Percentiles rank a stretch among this genome's conserved stretches.
Evolutionary conservation across 2,113 vertebrate genomes (phyloP).

Genomic region (Triplophysa tibetana): DNA sequence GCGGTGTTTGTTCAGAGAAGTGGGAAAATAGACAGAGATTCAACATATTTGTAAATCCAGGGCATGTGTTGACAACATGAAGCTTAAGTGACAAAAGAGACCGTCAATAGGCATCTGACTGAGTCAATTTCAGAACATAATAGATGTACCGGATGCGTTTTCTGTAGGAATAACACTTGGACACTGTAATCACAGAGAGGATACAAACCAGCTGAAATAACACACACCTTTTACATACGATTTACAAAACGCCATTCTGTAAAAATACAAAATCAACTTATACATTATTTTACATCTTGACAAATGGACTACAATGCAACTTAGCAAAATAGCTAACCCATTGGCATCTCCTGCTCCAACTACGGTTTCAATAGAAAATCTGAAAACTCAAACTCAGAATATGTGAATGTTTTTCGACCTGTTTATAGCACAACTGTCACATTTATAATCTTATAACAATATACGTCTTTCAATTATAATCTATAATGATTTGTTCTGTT

Average conservation of each 20-base stretch:
- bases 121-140: slow-evolving; percentile 13
- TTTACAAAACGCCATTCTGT: not conserved
- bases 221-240: not conserved
- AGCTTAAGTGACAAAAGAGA: slow-evolving; percentile 22
- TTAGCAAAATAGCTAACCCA: not conserved
- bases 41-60: slow-evolving; percentile 28
- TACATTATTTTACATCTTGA: slow-evolving; percentile 7
- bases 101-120: slow-evolving; percentile 20
- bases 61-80: slow-evolving; percentile 1
- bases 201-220: slow-evolving; percentile 1
- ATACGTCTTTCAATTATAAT: too few species aligned
- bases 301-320: not conserved
- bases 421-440: too few species aligned
- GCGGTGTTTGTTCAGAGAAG: slow-evolving; percentile 1
- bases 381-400: too few species aligned
- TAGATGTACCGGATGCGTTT: slow-evolving; percentile 12
- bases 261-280: not conserved
- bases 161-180: not conserved
- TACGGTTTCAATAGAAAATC: too few species aligned
- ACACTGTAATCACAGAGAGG: not conserved
- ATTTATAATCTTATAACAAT: too few species aligned
- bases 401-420: too few species aligned
- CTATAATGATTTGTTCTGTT: too few species aligned
- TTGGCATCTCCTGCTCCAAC: too few species aligned
- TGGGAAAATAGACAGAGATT: slow-evolving; percentile 29